A percentile compares a stretch with the other conserved stretches of the same genome.
Conservation (phyloP, 2,797 vertebrate genomes). For the Cygnus olor region DNA sequence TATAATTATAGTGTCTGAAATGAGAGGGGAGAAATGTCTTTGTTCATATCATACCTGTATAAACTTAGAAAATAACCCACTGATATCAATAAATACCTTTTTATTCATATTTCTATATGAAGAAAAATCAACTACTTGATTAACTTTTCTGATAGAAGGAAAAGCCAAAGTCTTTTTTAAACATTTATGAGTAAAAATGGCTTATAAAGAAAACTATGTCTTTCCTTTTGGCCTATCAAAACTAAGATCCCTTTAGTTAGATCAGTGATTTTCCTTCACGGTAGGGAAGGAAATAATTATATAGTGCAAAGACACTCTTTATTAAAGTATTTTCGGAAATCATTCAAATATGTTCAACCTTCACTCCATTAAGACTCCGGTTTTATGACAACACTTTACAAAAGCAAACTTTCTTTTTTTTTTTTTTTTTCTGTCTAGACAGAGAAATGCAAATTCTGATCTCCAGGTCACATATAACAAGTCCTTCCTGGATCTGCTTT, state of each 20-base stretch:
- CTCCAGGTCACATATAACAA: not conserved
- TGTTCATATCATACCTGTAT: not conserved
- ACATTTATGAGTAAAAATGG: not conserved
- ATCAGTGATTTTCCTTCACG: not conserved
- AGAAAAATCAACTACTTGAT: not conserved
- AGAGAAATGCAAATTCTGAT: not conserved
- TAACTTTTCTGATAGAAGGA: not conserved
- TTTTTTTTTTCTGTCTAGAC: not conserved
- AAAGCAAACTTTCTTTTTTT: not conserved
- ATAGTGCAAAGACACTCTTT: not conserved
- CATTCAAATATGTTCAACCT: not conserved
- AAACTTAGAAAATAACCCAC: not conserved
- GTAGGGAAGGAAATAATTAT: not conserved
- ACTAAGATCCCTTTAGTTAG: not conserved
- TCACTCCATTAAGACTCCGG: not conserved
- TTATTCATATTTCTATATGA: not conserved
- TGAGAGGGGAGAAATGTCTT: not conserved
- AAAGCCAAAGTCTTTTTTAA: not conserved
- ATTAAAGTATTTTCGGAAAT: not conserved
- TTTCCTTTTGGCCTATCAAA: not conserved
- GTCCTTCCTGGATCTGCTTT: not conserved
- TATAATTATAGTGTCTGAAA: not conserved
- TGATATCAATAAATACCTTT: not conserved
- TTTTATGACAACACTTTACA: not conserved
- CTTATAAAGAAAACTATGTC: not conserved